phyloP scores from a whole-genome alignment of 2,113 vertebrate genomes.

The Pseudois nayaur region DNA sequence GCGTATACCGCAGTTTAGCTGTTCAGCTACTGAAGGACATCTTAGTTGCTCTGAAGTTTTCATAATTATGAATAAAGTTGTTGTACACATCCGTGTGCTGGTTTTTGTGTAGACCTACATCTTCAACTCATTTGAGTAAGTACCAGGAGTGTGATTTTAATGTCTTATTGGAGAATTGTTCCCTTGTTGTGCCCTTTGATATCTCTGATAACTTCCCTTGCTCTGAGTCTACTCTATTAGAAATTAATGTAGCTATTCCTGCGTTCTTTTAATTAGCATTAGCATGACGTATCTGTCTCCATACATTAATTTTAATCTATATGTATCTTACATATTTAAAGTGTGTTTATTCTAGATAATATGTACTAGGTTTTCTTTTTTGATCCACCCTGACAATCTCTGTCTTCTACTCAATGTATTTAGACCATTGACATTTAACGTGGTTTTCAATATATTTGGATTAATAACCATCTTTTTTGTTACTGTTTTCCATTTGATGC shows the following conservation, averaged over 20 bases:
- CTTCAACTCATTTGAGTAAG: background rate
- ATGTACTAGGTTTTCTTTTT: background rate
- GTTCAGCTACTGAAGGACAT: background rate
- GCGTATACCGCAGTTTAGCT: background rate
- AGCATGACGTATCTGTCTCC: background rate
- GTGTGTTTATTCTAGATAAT: background rate
- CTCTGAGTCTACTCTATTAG: background rate
- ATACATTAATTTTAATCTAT: background rate
- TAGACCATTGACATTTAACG: background rate
- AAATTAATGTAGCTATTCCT: background rate
- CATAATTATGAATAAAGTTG: background rate
- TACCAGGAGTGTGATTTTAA: background rate
- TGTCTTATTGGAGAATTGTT: background rate
- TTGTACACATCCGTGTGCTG: background rate
- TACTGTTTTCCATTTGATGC: background rate
- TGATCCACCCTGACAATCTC: background rate
- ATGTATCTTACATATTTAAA: background rate
- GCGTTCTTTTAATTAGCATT: background rate
- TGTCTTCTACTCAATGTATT: background rate
- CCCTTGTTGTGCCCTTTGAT: background rate
- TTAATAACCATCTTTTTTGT: background rate
- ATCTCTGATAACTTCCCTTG: background rate
- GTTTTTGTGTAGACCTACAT: background rate
- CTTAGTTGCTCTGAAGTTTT: background rate
- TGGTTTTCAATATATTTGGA: background rate